phyloP scores from a whole-genome alignment of 2,888 invertebrate genomes.

The Heteromyza rotundicornis region DNA sequence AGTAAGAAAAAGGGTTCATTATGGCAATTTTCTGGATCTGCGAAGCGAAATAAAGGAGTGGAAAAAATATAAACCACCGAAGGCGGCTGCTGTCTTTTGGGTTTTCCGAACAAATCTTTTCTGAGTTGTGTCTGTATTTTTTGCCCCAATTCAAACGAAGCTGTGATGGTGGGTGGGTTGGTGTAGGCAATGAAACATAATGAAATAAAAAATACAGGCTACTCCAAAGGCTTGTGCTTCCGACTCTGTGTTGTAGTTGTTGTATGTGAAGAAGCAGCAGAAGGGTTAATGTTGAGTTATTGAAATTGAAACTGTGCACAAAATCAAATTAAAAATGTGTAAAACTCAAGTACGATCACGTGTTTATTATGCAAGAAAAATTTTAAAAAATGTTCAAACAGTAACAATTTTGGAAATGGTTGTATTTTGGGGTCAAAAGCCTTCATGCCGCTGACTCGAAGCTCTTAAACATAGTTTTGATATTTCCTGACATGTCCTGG shows the following conservation, averaged over 20 bases:
- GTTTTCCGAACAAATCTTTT: background rate
- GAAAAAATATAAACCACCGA: background rate
- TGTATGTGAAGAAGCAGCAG: too few species aligned
- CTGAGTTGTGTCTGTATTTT: background rate
- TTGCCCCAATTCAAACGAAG: background rate
- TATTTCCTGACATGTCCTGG: slow-evolving; percentile 16
- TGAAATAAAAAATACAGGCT: background rate
- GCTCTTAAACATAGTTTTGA: slow-evolving; percentile 11
- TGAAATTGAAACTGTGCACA: too few species aligned
- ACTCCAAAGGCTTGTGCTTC: too few species aligned
- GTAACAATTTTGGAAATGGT: background rate
- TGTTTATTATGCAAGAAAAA: too few species aligned
- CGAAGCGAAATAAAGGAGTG: background rate
- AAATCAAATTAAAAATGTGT: too few species aligned
- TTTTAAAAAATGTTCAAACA: too few species aligned
- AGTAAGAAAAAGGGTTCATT: slow-evolving; percentile 53
- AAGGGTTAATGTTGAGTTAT: too few species aligned
- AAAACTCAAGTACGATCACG: too few species aligned
- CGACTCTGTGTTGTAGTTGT: too few species aligned
- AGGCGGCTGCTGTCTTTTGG: background rate
- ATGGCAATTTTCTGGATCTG: slow-evolving; percentile 52
- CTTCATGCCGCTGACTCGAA: too few species aligned
- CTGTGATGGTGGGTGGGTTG: too few species aligned
- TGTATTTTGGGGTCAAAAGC: background rate
- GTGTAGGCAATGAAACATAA: background rate